These are phyloP conservation scores for Rhinichthys osculus DNA, from an alignment of 2,797 vertebrate species.

Conservation along the genomic window DNA sequence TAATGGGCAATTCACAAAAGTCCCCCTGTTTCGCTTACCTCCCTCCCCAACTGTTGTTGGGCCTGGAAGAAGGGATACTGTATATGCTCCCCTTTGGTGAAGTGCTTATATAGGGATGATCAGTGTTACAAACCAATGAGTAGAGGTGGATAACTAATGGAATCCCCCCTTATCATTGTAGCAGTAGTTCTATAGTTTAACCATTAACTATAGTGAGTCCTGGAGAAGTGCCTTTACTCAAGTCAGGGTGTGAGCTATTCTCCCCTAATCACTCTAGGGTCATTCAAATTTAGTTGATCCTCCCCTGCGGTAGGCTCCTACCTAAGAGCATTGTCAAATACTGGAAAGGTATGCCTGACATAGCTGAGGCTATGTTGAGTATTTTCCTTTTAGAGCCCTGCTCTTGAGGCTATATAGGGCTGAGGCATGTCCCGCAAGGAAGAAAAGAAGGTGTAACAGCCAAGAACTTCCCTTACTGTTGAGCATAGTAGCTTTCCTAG, in stretches of 20 bases:
- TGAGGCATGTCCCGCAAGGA: background rate
- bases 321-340: background rate
- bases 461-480: background rate
- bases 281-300: no score
- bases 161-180: no score
- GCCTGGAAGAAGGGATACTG: background rate
- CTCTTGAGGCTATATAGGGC: background rate
- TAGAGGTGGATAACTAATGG: background rate
- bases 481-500: background rate
- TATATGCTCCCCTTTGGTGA: background rate
- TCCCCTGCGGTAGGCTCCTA: background rate
- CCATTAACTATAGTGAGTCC: no score
- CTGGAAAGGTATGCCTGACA: background rate
- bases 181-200: no score
- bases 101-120: background rate
- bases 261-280: background rate
- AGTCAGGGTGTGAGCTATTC: background rate
- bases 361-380: background rate
- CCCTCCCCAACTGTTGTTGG: background rate
- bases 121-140: no score
- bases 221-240: no score
- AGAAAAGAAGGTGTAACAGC: background rate
- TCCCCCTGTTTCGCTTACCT: background rate
- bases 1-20: background rate
- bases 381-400: background rate